Conservation (phyloP, 2,888 invertebrate genomes). For the Tetheella fluctuosa region DNA sequence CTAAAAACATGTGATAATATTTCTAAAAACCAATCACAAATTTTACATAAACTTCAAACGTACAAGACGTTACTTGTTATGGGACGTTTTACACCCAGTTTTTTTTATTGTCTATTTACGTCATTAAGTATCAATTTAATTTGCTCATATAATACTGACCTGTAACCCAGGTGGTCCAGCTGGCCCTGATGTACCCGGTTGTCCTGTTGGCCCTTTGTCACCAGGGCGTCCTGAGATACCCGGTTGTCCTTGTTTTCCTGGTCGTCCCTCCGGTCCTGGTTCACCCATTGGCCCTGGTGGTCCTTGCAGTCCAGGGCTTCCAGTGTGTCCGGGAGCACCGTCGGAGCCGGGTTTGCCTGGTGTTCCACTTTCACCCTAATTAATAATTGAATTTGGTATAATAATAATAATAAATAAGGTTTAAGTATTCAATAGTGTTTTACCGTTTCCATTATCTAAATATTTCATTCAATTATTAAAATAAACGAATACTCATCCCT, state of each 20-base stretch:
- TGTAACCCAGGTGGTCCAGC: constrained; percentile 88
- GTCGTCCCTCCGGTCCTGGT: constrained; percentile 83
- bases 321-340: constrained; percentile 88
- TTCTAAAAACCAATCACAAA: too few species aligned
- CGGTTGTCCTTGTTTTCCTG: constrained; percentile 88
- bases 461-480: too few species aligned
- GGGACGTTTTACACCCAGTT: too few species aligned
- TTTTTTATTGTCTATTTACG: too few species aligned
- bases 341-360: constrained; percentile 89
- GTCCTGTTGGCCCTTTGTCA: constrained; percentile 89
- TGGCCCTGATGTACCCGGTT: constrained; percentile 86
- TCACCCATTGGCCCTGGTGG: constrained; percentile 86
- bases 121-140: not conserved
- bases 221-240: constrained; percentile 90
- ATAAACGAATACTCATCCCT: too few species aligned
- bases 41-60: too few species aligned
- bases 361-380: constrained; percentile 88
- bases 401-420: too few species aligned
- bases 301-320: constrained; percentile 87
- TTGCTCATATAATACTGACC: constrained; percentile 65
- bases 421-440: too few species aligned
- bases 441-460: too few species aligned
- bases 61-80: too few species aligned
- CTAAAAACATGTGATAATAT: too few species aligned
- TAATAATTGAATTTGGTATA: constrained; percentile 4